Evolutionary conservation across 2,797 vertebrate genomes (phyloP).

Genomic region (Toxotes lorentzi): DNA sequence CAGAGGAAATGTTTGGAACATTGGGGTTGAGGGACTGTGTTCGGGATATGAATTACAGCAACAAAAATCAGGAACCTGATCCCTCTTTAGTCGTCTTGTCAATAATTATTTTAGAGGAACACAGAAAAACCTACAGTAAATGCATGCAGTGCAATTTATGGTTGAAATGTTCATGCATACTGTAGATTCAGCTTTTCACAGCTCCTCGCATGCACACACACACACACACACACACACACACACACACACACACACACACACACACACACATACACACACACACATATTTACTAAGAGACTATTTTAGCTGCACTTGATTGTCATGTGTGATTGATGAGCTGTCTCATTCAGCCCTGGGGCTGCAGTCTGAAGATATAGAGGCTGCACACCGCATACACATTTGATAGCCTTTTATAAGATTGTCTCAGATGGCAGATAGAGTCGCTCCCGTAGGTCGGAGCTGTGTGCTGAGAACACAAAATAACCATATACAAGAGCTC

Average conservation of each 20-base stretch:
- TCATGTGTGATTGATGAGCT: constrained; percentile 64
- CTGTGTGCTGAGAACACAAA: constrained; percentile 29
- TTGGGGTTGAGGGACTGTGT: not conserved
- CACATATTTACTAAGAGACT: constrained; percentile 45
- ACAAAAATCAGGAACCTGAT: constrained; percentile 19
- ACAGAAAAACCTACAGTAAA: not conserved
- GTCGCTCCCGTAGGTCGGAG: constrained; percentile 18
- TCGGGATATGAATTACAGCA: not conserved
- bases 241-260: constrained; percentile 21
- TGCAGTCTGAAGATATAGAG: constrained; percentile 52
- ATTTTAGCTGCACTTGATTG: constrained; percentile 61
- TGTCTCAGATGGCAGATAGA: constrained; percentile 50
- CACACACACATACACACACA: constrained; percentile 22
- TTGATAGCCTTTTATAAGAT: constrained; percentile 59
- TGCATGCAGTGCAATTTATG: constrained; percentile 23
- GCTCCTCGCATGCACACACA: constrained; percentile 13
- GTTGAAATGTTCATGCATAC: constrained; percentile 30
- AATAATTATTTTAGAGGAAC: not conserved
- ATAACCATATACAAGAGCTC: constrained; percentile 41
- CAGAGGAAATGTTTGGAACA: not conserved
- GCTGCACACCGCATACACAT: constrained; percentile 22
- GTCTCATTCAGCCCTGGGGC: constrained; percentile 51
- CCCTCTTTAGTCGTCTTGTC: not conserved
- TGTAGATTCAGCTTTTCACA: constrained; percentile 49
- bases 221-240: too few relatives aligned